A percentile compares a stretch with the other conserved stretches of the same genome.
phyloP scores from a whole-genome alignment of 2,888 invertebrate species.

The Hofmannophila pseudospretella region DNA sequence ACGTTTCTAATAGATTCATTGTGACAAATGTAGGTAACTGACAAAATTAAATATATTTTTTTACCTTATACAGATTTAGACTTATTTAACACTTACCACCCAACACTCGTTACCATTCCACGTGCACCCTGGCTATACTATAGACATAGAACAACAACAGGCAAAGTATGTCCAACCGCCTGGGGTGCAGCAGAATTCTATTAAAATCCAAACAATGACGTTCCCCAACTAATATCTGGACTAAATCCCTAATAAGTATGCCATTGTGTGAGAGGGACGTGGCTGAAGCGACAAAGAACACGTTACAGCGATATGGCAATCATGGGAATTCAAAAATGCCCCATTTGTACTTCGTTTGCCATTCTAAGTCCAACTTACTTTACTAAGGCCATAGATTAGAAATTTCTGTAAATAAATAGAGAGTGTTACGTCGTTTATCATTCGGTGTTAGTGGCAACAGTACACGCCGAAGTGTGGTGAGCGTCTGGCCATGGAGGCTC shows the following conservation, averaged over 20 bases:
- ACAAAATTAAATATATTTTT: too few relatives aligned
- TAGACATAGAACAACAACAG: slow-evolving; percentile 31
- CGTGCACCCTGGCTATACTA: too few relatives aligned
- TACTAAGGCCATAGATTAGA: slow-evolving; percentile 11
- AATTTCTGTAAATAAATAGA: slow-evolving; percentile 18
- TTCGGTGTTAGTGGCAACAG: slow-evolving; percentile 36
- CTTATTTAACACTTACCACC: too few relatives aligned
- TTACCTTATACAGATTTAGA: too few relatives aligned
- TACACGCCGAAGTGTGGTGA: slow-evolving; percentile 73
- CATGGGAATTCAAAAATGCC: slow-evolving; percentile 12
- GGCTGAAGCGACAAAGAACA: slow-evolving; percentile 74
- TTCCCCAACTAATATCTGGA: slow-evolving; percentile 78
- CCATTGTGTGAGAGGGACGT: slow-evolving; percentile 77
- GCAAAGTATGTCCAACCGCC: slow-evolving; percentile 59
- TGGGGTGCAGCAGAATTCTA: slow-evolving; percentile 70
- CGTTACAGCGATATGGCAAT: slow-evolving; percentile 70
- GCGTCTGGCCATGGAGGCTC: slow-evolving; percentile 76
- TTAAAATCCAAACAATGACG: slow-evolving; percentile 75
- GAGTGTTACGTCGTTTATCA: slow-evolving; percentile 30
- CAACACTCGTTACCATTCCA: too few relatives aligned
- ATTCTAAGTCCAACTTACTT: slow-evolving; percentile 19
- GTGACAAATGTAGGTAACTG: too few relatives aligned
- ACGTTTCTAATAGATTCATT: too few relatives aligned
- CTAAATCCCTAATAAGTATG: slow-evolving; percentile 79
- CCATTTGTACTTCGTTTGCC: slow-evolving; percentile 6